Evolutionary conservation across 2,797 vertebrate species (phyloP).

Genomic region (Scleropages formosus): DNA sequence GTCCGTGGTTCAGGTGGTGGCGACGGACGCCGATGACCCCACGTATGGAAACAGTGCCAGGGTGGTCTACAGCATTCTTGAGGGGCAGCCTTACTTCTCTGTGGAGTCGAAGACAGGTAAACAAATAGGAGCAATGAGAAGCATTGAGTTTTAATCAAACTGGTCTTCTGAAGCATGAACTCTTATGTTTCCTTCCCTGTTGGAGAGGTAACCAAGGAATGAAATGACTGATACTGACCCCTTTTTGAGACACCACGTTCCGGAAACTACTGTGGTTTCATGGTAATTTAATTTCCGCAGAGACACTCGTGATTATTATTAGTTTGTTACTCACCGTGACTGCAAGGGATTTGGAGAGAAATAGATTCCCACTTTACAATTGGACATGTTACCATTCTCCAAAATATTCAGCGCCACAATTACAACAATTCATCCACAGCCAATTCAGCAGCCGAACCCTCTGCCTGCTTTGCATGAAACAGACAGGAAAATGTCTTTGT

Average conservation of each 20-base stretch:
- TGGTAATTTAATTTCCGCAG: too few species aligned
- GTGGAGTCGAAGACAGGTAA: conserved; percentile 90
- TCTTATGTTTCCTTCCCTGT: background rate
- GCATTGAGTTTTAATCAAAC: background rate
- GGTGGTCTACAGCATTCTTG: conserved; percentile 84
- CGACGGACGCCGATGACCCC: conserved; percentile 87
- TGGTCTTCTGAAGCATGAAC: background rate
- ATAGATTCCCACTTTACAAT: too few species aligned
- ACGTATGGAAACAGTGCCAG: conserved; percentile 88
- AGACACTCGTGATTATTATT: too few species aligned
- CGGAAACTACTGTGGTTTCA: too few species aligned
- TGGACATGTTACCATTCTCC: too few species aligned
- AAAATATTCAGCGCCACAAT: too few species aligned
- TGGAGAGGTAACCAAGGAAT: background rate
- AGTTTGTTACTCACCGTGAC: too few species aligned
- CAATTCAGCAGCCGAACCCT: too few species aligned
- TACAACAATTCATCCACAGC: too few species aligned
- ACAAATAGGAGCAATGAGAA: background rate
- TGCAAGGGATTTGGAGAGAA: too few species aligned
- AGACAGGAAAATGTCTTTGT: too few species aligned
- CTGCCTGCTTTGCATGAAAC: background rate
- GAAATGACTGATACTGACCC: background rate
- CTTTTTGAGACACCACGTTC: too few species aligned
- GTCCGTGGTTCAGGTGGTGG: conserved; percentile 85
- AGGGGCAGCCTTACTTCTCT: conserved; percentile 86